Percentiles rank a stretch among this genome's conserved stretches.
Evolutionary conservation across 2,797 vertebrate genomes (phyloP).

Genomic region (Eulemur rubriventer): DNA sequence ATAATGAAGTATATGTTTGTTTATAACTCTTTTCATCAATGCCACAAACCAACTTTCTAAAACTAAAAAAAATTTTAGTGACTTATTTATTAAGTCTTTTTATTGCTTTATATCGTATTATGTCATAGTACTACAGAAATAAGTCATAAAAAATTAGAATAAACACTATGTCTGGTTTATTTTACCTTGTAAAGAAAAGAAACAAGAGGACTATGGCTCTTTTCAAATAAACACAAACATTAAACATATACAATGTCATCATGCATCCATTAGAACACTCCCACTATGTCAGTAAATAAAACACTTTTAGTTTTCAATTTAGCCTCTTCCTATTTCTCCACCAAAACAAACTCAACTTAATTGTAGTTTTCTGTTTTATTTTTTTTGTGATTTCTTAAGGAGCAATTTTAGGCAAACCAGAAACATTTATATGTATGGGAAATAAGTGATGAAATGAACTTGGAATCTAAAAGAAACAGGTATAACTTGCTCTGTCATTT

Average conservation of each 20-base stretch:
- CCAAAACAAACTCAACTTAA: slow-evolving; percentile 29
- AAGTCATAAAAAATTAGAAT: not conserved
- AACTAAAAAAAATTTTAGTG: not conserved
- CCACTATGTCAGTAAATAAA: not conserved
- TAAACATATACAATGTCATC: not conserved
- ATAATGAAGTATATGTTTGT: slow-evolving; percentile 69
- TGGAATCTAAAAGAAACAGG: not conserved
- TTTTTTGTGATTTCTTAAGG: slow-evolving; percentile 46
- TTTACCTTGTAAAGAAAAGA: not conserved
- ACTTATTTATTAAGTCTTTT: not conserved
- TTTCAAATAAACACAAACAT: not conserved
- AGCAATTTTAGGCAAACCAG: slow-evolving; percentile 50
- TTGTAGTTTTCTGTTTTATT: not conserved
- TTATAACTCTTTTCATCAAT: slow-evolving; percentile 45
- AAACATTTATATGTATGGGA: not conserved
- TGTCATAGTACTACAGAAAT: slow-evolving; percentile 26
- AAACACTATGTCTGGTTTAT: not conserved
- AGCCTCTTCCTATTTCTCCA: slow-evolving; percentile 7
- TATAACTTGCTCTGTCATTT: not conserved
- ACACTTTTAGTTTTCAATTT: slow-evolving; percentile 39
- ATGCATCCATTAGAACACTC: not conserved
- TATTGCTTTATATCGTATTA: not conserved
- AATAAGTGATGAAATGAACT: not conserved
- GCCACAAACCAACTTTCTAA: not conserved
- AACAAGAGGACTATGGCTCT: not conserved